A percentile compares a stretch with the other conserved stretches of the same genome.
phyloP scores from a whole-genome alignment of 37 sponge, comb jelly and placozoan genomes.

The Amphimedon queenslandica region DNA sequence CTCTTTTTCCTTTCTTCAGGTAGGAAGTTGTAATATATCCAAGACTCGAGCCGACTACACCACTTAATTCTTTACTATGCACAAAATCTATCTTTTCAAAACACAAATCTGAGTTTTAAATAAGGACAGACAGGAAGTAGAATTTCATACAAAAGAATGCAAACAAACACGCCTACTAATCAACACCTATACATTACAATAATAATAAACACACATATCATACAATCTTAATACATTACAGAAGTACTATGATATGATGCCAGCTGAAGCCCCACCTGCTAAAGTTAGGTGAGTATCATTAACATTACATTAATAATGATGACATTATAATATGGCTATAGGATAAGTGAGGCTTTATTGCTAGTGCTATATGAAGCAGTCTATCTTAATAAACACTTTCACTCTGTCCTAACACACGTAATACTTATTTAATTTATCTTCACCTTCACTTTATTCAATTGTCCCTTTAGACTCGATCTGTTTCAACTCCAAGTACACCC shows the following conservation, averaged over 20 bases:
- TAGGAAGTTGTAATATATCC: too few relatives aligned
- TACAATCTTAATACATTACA: too few relatives aligned
- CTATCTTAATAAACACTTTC: conserved; percentile 91
- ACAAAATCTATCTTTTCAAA: too few relatives aligned
- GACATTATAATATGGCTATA: background rate
- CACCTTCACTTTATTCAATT: background rate
- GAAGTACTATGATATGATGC: background rate
- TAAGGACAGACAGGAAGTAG: too few relatives aligned
- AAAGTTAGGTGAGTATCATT: background rate
- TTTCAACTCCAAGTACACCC: conserved; percentile 39
- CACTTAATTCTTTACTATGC: too few relatives aligned
- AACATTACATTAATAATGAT: too few relatives aligned
- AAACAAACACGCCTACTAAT: too few relatives aligned
- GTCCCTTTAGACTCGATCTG: conserved; percentile 45
- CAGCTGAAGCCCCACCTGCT: background rate
- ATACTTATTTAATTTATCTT: background rate
- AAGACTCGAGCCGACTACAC: too few relatives aligned
- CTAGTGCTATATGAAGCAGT: conserved; percentile 92
- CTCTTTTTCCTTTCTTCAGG: background rate
- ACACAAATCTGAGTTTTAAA: too few relatives aligned
- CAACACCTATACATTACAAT: too few relatives aligned
- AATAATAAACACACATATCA: too few relatives aligned
- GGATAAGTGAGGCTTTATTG: conserved; percentile 70
- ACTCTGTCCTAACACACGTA: conserved; percentile 88
- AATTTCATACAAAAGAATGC: too few relatives aligned